phyloP scores from a whole-genome alignment of 2,113 vertebrate species.

The Tretioscincus oriximinensis region DNA sequence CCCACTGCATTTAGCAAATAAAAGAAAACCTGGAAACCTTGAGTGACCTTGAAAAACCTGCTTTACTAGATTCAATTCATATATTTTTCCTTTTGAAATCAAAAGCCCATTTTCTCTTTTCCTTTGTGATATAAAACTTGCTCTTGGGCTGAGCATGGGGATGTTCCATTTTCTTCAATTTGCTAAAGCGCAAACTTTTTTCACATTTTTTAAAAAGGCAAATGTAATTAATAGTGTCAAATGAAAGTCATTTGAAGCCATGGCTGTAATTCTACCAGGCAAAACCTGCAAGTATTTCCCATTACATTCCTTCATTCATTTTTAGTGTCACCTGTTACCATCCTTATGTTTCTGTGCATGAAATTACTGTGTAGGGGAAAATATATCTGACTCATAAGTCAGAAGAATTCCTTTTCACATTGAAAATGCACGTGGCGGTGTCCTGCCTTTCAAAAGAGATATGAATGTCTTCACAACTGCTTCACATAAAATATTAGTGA shows the following conservation, averaged over 20 bases:
- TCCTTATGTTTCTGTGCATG: not conserved
- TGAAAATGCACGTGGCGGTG: conserved; percentile 41
- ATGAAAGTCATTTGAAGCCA: not conserved
- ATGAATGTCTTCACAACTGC: conserved; percentile 39
- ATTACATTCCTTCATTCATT: conserved; percentile 47
- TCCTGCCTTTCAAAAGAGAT: conserved; percentile 45
- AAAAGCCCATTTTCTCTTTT: too few species aligned
- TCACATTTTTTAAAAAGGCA: not conserved
- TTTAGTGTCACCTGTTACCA: conserved; percentile 31
- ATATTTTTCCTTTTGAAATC: too few species aligned
- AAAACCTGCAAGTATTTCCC: conserved; percentile 18
- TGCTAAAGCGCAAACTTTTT: not conserved
- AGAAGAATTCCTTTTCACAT: conserved; percentile 52
- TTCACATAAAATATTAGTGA: conserved; percentile 50
- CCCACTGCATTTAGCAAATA: too few species aligned
- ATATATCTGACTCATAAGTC: conserved; percentile 32
- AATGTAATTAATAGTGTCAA: not conserved
- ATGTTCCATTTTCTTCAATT: too few species aligned
- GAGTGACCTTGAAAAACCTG: too few species aligned
- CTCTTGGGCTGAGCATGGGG: too few species aligned
- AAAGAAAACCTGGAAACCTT: too few species aligned
- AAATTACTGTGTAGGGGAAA: conserved; percentile 39
- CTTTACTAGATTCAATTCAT: too few species aligned
- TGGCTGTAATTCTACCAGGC: not conserved
- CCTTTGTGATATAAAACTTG: too few species aligned